phyloP scores from a whole-genome alignment of 1,140 invertebrate genomes.

The Heliothis virescens region DNA sequence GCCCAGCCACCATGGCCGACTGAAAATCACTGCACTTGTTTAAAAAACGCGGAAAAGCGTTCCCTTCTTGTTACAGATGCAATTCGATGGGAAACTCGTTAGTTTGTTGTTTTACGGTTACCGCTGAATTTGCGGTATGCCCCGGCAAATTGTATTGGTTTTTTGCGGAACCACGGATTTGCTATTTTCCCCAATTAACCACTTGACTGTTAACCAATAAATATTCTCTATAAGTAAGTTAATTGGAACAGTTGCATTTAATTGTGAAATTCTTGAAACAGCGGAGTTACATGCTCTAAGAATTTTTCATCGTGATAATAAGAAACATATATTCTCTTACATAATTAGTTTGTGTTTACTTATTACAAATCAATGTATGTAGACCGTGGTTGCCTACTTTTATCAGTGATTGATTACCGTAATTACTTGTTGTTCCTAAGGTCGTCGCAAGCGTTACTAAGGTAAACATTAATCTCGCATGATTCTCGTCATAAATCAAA shows the following conservation, averaged over 20 bases:
- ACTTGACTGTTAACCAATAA: constrained; percentile 30
- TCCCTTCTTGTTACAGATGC: constrained; percentile 51
- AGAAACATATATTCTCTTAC: constrained; percentile 19
- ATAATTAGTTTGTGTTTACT: constrained; percentile 30
- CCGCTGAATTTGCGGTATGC: constrained; percentile 32
- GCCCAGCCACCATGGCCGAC: constrained; percentile 55
- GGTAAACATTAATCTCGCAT: constrained; percentile 26
- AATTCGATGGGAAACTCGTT: constrained; percentile 62
- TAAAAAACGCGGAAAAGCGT: constrained; percentile 60
- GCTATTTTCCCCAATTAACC: constrained; percentile 32
- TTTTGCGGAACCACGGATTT: constrained; percentile 15
- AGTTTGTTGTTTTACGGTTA: constrained; percentile 44
- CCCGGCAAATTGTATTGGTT: constrained; percentile 38
- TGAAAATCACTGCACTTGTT: constrained; percentile 54
- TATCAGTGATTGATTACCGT: constrained; percentile 43
- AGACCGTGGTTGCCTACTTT: constrained; percentile 40
- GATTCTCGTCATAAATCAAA: background rate
- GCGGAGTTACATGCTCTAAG: constrained; percentile 22
- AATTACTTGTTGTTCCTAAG: constrained; percentile 30
- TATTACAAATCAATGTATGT: constrained; percentile 20
- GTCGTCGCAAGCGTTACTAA: constrained; percentile 17
- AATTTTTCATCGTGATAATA: constrained; percentile 10
- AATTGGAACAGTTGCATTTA: constrained; percentile 22
- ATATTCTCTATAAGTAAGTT: constrained; percentile 32
- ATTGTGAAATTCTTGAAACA: constrained; percentile 32